phyloP scores from a whole-genome alignment of 2,797 vertebrate species.

The Octomys mimax region DNA sequence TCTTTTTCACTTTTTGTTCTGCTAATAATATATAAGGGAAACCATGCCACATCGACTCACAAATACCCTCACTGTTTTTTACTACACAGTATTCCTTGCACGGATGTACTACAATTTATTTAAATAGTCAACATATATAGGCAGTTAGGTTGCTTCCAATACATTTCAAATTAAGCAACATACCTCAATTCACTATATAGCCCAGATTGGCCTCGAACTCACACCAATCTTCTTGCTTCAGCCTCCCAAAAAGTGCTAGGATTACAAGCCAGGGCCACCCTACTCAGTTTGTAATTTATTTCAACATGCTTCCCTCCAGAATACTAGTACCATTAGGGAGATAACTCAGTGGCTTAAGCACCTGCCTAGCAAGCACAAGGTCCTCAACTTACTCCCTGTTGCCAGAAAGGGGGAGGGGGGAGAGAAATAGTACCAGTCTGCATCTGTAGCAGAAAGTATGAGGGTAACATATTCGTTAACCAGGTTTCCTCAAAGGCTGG shows the following conservation, averaged over 20 bases:
- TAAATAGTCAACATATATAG: background rate
- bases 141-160: background rate
- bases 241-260: background rate
- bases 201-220: background rate
- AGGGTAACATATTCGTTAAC: background rate
- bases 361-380: too few species aligned
- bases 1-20: background rate
- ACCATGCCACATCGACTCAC: background rate
- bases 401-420: too few species aligned
- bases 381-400: too few species aligned
- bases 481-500: background rate
- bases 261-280: background rate
- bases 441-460: background rate
- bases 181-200: background rate
- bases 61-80: background rate
- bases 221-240: background rate
- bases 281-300: background rate
- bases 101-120: background rate
- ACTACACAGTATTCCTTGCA: too few species aligned
- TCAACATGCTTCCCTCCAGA: background rate
- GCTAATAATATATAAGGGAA: background rate
- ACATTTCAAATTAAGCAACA: background rate
- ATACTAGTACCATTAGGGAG: background rate
- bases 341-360: too few species aligned
- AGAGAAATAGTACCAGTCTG: background rate